Percentiles rank a stretch among this genome's conserved stretches.
Evolutionary conservation across 2,888 invertebrate species (phyloP).

Genomic region (Caenorhabditis plicata): DNA sequence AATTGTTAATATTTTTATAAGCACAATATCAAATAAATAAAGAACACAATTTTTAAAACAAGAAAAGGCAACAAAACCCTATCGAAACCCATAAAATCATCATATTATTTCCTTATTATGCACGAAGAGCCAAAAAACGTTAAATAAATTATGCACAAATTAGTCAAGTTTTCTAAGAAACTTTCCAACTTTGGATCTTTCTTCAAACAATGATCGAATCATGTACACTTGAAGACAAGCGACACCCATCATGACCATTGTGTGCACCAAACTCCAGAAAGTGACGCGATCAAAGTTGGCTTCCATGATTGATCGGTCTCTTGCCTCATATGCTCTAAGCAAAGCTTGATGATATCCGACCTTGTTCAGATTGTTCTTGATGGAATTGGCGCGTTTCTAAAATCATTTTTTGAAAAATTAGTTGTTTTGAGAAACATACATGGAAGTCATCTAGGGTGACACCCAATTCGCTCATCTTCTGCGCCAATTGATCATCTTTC

Average conservation of each 20-base stretch:
- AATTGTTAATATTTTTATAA: no score
- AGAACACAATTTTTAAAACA: no score
- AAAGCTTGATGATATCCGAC: slow-evolving; percentile 50
- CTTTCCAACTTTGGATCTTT: slow-evolving; percentile 67
- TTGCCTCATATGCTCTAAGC: slow-evolving; percentile 77
- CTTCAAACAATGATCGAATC: slow-evolving; percentile 80
- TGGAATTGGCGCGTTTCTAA: slow-evolving; percentile 44
- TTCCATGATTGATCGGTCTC: slow-evolving; percentile 81
- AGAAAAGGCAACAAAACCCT: no score
- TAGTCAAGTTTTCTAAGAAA: slow-evolving; percentile 38
- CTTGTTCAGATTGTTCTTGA: slow-evolving; percentile 58
- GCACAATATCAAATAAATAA: no score
- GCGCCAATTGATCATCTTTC: slow-evolving; percentile 38
- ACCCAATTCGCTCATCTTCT: slow-evolving; percentile 50
- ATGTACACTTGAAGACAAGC: slow-evolving; percentile 75
- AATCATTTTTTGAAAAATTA: slow-evolving; percentile 9
- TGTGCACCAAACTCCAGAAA: slow-evolving; percentile 77
- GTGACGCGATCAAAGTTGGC: slow-evolving; percentile 81
- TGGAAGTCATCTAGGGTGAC: slow-evolving; percentile 54
- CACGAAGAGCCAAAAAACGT: no score
- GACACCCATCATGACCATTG: slow-evolving; percentile 76
- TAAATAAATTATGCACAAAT: background rate
- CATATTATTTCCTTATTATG: no score
- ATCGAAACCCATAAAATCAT: no score
- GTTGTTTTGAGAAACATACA: slow-evolving; percentile 16